A percentile compares a stretch with the other conserved stretches of the same genome.
These are phyloP conservation scores for Campylomormyrus tamandua DNA, from an alignment of 2,113 vertebrate genomes.

Conservation along the genomic window DNA sequence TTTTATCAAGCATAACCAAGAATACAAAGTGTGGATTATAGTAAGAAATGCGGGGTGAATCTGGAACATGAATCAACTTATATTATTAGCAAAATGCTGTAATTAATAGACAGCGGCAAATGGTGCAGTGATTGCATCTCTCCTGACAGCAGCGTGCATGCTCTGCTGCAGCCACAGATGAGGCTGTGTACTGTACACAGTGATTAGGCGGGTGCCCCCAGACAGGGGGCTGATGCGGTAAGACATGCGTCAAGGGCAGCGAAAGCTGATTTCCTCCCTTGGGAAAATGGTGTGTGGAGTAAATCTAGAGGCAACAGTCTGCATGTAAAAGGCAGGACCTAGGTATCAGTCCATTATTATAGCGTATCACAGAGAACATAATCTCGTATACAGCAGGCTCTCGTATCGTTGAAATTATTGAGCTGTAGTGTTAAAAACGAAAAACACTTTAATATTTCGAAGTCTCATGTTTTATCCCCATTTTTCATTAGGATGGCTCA, in stretches of 20 bases:
- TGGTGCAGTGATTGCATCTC: not conserved
- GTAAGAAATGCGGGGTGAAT: not conserved
- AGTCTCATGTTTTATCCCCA: not conserved
- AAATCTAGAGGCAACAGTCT: not conserved
- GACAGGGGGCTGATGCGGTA: not conserved
- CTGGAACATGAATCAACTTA: not conserved
- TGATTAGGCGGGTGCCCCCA: not conserved
- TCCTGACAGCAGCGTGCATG: not conserved
- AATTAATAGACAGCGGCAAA: not conserved
- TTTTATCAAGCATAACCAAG: not conserved
- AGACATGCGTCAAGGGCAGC: slow-evolving; percentile 1
- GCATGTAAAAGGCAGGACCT: not conserved
- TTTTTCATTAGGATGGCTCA: not conserved
- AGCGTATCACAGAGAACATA: not conserved
- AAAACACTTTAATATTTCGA: not conserved
- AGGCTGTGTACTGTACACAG: not conserved
- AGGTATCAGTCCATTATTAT: not conserved
- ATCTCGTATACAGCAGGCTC: not conserved
- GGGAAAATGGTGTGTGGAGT: not conserved
- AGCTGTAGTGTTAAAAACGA: not conserved
- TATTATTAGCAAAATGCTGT: not conserved
- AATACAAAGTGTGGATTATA: not conserved
- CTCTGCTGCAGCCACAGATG: not conserved
- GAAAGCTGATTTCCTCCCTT: not conserved
- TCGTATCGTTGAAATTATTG: not conserved